Evolutionary conservation across 1,140 invertebrate species (phyloP), one percentile per base, ranked within the genome.

Genomic region (Nephotettix cincticeps): DNA sequence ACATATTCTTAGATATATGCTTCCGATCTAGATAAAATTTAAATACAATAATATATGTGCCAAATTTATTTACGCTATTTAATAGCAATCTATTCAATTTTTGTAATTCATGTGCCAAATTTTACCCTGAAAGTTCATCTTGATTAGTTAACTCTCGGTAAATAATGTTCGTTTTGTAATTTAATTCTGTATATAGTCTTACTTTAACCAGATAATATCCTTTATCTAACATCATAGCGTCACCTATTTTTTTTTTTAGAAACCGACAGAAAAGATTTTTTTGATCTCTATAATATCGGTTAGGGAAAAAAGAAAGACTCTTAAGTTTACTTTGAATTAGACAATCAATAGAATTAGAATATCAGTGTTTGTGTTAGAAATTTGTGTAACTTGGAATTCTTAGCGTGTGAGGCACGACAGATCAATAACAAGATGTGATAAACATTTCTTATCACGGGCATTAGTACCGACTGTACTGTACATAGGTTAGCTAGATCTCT

Each of bases 301-400:
- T 73, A 71, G 71, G 72, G 72, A 70, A 71, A 73, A 63, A 64
- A 32, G 69, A 70, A 73, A 73, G 69, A 70, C 69, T 70, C 71
- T 71, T 71, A 70, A 68, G 58, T 73, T 73, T 73, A 71, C 72
- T 73, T 73, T 73, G 72, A 73, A 73, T 73, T 73, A 73, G 72
- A 73, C 72, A 73, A 73, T 73, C 72, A 73, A 73, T 73, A 73
- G 72, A 64, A 61, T 73, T 73, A 73, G 70, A 27, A 65, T 30
- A 45, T 47, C 30, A 36, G 65, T 68, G 65, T 68, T 64, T 64
- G 61, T 64, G 61, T 64, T 64, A 64, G 61, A 29, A 64, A 64
- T 64, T 64, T 64, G 61, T 64, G 61, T 64, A 64, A 32, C 30
- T 64, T 64, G 47, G n/a, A 17, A 51, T 51, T 51, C 47, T 51